Evolutionary conservation across 2,113 vertebrate species (phyloP), one percentile per base, ranked within the genome.

Genomic region (Aspidoscelis tigris): DNA sequence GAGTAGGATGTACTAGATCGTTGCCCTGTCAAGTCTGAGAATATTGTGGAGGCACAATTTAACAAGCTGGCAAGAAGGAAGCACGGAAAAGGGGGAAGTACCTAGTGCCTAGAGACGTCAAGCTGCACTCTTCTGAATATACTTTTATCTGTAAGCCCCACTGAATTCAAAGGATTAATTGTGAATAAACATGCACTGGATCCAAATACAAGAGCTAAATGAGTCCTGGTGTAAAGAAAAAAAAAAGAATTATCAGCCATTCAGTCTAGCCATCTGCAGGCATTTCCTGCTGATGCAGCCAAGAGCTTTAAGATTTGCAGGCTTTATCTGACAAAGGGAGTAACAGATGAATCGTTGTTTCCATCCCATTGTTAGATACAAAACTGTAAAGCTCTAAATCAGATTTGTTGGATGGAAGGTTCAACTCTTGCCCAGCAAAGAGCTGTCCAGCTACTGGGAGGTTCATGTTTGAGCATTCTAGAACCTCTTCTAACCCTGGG

Each of bases 201-300:
- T 82, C 58, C 11, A 43, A 75, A 83, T 75, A 26, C 12, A 75
- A 39, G 47, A 75, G 61, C 71, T 50, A 65, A 82, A 76, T 65
- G 55, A 74, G 55, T 74, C 43, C 87, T 85, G 78, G 43, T 11
- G 77, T 5, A 75, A 64, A 33, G 82, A n/a, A 75, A 64, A 33
- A 85, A 77, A 84, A 87, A 79, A 1, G 8, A 53, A 65, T 80
- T 68, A 61, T 41, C 88, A 58, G 74, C 78, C 12, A 21, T 11
- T 33, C 76, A 2, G 0, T 83, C 43, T 18, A 11, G 61, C 72
- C 72, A 75, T 71, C 81, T 75, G 81, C 61, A 66, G 72, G 58
- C 58, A 83, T 83, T 83, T 83, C 81, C 81, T 44, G 72, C 10
- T 75, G 58, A 18, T 65, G 71, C 91, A 88, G 64, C 87, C 80